Base-by-base conservation (phyloP, 2,797 vertebrate species). In the Cheirogaleus major region DNA sequence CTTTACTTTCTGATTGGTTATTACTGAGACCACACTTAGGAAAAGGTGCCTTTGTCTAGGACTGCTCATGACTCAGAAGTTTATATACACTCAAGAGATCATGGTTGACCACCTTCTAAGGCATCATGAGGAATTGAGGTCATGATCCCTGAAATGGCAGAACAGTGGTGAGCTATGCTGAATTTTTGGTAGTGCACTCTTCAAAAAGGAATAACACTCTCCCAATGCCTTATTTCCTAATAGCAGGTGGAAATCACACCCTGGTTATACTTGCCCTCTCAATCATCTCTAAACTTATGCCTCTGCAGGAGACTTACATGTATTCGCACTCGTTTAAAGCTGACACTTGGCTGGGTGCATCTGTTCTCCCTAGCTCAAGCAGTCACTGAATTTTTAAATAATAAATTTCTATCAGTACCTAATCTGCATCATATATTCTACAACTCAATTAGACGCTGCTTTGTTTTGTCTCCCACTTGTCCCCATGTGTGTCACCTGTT, bases 1-100 rank as follows among this genome's bases (percentile, higher is more conserved):
- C 11, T 95, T 50, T 67, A 38, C 70, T 63, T 97, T 75, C 65
- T 92, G 32, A 41, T 69, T 55, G 48, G 30, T 61, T 95, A 73
- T 75, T 82, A 69, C 45, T 91, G 43, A 92, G 93, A n/a, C 15
- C 35, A 38, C 14, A 57, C 18, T 81, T 89, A 45, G 35, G 41
- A 22, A 25, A 75, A 70, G 27, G 78, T 0, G 7, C 45, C 20
- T 89, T 82, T 65, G 35, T 72, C 8, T 4, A 48, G n/a, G 18
- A 17, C 2, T n/a, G 2, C 35, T 84, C 18, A 5, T 32, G 41
- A 38, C 30, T 91, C 38, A 35, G 25, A 91, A 61, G 17, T 76
- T 30, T 50, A 25, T 6, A 63, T 12, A 59, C 32, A 35, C n/a
- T 81, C 69, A 81, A 4, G 7, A 72, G 38, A 9, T 8, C n/a